These are phyloP conservation scores for Drosophila cognata DNA, from an alignment of 2,888 invertebrate species.

Conservation along the genomic window DNA sequence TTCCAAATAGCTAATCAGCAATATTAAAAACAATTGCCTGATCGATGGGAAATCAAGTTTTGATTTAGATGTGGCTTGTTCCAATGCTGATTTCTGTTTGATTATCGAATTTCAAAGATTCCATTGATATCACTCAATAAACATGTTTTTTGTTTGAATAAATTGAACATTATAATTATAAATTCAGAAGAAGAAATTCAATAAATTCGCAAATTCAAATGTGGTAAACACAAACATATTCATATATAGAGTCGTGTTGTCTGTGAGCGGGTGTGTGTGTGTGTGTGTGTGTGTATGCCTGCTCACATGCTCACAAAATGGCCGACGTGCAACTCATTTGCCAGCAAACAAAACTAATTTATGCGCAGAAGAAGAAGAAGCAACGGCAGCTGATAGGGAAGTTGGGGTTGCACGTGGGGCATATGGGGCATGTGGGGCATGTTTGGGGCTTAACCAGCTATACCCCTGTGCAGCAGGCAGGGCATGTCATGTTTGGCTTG, in stretches of 20 bases:
- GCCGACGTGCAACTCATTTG: conserved; percentile 67
- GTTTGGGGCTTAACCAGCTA: conserved; percentile 40
- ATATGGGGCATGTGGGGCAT: background rate
- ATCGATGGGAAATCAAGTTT: background rate
- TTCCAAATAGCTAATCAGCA: background rate
- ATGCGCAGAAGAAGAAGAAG: conserved; percentile 58
- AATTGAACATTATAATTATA: background rate
- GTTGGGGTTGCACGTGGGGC: background rate
- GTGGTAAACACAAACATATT: background rate
- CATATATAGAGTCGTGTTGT: background rate
- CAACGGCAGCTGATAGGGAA: background rate
- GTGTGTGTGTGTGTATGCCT: conserved; percentile 13
- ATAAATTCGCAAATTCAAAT: background rate
- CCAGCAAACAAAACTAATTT: conserved; percentile 76
- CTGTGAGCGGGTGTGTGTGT: conserved; percentile 11
- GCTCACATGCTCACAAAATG: conserved; percentile 62
- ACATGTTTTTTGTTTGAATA: background rate
- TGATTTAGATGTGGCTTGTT: background rate
- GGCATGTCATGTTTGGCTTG: conserved; percentile 35
- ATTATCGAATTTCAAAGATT: background rate
- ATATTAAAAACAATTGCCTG: background rate
- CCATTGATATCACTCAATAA: background rate
- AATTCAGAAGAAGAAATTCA: background rate
- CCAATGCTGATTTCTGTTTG: background rate
- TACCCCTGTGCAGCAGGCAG: conserved; percentile 13